Base-by-base conservation (phyloP, 2,888 invertebrate genomes). In the Schrankia costaestrigalis region DNA sequence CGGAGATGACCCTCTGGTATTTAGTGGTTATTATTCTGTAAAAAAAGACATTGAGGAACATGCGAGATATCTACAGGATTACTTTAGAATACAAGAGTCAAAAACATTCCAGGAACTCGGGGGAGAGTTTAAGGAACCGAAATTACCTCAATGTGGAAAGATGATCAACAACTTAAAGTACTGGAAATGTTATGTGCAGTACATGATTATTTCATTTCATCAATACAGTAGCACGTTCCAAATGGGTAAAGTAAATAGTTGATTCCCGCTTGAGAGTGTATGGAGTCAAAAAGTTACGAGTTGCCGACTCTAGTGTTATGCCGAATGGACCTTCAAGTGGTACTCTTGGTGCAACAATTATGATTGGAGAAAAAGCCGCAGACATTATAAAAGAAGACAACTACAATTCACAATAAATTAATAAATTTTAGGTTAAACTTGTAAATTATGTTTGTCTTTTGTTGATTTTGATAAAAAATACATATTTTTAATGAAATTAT, bases 331-430 rank as follows among this genome's bases (percentile, higher is more conserved):
- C 72, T 7, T 86, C 90, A 0, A 71, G 83, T 0, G 88, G 89
- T 1, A 90, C 90, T 0, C 89, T 89, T 0, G 90, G 90, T 0
- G 87, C 91, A 0, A 46, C 54, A 1, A 48, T 69, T n/a, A 63
- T 68, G 65, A 54, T 70, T 9, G 69, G 50, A 0, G 70, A 71
- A 23, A 60, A 60, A 33, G 61, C 45, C 43, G 35, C 43, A 1
- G 50, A 41, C 24, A 32, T 17, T 58, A 67, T 45, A 39, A 53
- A 41, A 50, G 62, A 41, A 33, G 38, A 50, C 12, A 17, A 19
- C 8, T n/a, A n/a, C n/a, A n/a, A n/a, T n/a, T n/a, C n/a, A n/a
- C n/a, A n/a, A n/a, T 19, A 3, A 7, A 7, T 2, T 3, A 22
- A 22, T 3, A n/a, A 9, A 5, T n/a, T n/a, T n/a, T n/a, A n/a